These are phyloP conservation scores for Homalodisca vitripennis DNA, from an alignment of 1,140 invertebrate genomes.

Conservation along the genomic window DNA sequence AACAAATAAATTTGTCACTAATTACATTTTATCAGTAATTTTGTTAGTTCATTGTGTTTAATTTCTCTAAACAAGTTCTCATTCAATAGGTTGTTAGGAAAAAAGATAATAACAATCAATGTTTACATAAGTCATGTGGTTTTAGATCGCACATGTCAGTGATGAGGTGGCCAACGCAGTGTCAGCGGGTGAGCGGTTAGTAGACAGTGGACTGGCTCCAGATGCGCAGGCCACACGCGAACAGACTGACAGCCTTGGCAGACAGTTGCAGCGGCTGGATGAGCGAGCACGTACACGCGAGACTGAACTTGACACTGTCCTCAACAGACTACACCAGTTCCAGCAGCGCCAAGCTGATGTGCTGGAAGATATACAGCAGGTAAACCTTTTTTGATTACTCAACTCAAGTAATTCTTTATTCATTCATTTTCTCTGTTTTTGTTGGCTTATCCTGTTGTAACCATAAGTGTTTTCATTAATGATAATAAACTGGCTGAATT, in stretches of 20 bases:
- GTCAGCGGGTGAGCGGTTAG: constrained; percentile 70
- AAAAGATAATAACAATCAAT: too few species aligned
- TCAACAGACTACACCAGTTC: constrained; percentile 72
- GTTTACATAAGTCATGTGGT: too few species aligned
- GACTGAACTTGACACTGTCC: constrained; percentile 59
- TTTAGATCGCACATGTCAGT: constrained; percentile 58
- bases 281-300: constrained; percentile 73
- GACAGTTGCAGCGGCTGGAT: constrained; percentile 75
- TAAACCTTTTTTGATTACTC: neutral
- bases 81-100: too few species aligned
- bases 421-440: too few species aligned
- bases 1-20: too few species aligned
- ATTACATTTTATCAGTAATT: too few species aligned
- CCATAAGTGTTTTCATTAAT: too few species aligned
- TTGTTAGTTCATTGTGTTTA: too few species aligned
- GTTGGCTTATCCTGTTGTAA: too few species aligned
- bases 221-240: constrained; percentile 76
- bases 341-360: constrained; percentile 73
- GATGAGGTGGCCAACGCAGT: constrained; percentile 70
- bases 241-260: constrained; percentile 74
- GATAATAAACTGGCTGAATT: too few species aligned
- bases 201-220: constrained; percentile 79
- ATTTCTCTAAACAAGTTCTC: too few species aligned
- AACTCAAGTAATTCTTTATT: neutral
- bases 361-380: constrained; percentile 75